A percentile compares a stretch with the other conserved stretches of the same genome.
Evolutionary conservation across 1,140 invertebrate species (phyloP).

Genomic region (Saccostrea glomerata): DNA sequence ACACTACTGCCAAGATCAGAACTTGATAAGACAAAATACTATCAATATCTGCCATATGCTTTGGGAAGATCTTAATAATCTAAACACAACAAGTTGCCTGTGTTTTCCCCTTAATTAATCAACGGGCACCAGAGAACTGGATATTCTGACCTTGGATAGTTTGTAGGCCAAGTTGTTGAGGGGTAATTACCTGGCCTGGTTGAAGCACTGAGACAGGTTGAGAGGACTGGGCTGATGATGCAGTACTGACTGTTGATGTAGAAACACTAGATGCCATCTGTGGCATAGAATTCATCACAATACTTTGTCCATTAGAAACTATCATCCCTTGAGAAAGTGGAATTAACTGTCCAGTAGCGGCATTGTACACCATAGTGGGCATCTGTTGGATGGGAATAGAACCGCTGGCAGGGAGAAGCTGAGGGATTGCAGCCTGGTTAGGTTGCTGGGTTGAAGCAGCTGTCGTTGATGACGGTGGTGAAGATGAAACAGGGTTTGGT

Average conservation of each 20-base stretch:
- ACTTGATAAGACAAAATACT: slow-evolving; percentile 20
- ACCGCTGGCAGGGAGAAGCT: slow-evolving; percentile 16
- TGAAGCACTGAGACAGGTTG: slow-evolving; percentile 20
- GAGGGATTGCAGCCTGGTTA: not conserved
- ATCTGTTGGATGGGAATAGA: slow-evolving; percentile 40
- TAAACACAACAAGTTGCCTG: not conserved
- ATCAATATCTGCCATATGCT: slow-evolving; percentile 30
- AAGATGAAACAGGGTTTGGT: slow-evolving; percentile 74
- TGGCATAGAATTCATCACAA: slow-evolving; percentile 47
- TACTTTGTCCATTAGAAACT: slow-evolving; percentile 51
- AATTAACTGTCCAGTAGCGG: slow-evolving; percentile 57
- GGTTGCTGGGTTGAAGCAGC: not conserved
- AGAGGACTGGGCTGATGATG: slow-evolving; percentile 41
- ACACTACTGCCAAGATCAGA: not conserved
- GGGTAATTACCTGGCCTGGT: slow-evolving; percentile 22
- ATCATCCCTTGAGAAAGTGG: slow-evolving; percentile 50
- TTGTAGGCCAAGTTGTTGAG: slow-evolving; percentile 55
- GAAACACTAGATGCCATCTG: slow-evolving; percentile 44
- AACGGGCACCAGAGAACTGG: slow-evolving; percentile 52
- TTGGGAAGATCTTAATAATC: not conserved
- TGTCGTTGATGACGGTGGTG: slow-evolving; percentile 75
- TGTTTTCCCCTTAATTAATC: not conserved
- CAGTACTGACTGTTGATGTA: slow-evolving; percentile 42
- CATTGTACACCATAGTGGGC: slow-evolving; percentile 50
- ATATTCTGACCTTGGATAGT: slow-evolving; percentile 48